Evolutionary conservation across 2,888 invertebrate genomes (phyloP).

Genomic region (Emmelina monodactyla): DNA sequence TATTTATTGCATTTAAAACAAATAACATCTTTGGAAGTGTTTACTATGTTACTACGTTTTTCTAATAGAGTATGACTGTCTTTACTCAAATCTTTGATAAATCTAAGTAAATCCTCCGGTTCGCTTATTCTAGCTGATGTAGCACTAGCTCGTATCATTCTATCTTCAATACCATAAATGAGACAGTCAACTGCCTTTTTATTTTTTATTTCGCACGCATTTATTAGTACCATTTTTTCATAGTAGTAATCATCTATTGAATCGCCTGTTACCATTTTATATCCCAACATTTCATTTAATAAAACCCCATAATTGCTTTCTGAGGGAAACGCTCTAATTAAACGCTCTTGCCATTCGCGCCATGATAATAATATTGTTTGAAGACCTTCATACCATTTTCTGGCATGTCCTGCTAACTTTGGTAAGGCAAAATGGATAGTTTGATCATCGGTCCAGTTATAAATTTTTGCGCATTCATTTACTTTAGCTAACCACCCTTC

Average conservation of each 20-base stretch:
- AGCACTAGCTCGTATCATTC: too few species aligned
- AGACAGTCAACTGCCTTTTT: slow-evolving; percentile 13
- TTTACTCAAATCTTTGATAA: slow-evolving; percentile 7
- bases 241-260: slow-evolving; percentile 12
- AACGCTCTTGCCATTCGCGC: slow-evolving; percentile 15
- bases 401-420: slow-evolving; percentile 16
- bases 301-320: slow-evolving; percentile 15
- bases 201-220: slow-evolving; percentile 11
- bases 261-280: slow-evolving; percentile 9
- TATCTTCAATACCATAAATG: slow-evolving; percentile 10
- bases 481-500: slow-evolving; percentile 4
- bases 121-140: too few species aligned
- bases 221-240: slow-evolving; percentile 15
- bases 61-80: background rate
- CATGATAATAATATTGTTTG: slow-evolving; percentile 13
- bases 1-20: slow-evolving; percentile 5
- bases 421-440: slow-evolving; percentile 15
- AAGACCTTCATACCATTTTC: slow-evolving; percentile 16
- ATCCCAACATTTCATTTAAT: slow-evolving; percentile 14
- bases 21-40: slow-evolving; percentile 1
- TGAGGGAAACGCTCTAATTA: slow-evolving; percentile 15
- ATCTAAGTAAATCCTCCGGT: too few species aligned
- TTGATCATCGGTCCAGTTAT: slow-evolving; percentile 15
- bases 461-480: slow-evolving; percentile 8
- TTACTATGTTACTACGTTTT: background rate